phyloP scores from a whole-genome alignment of 2,797 vertebrate genomes.

The Dicrostonyx torquatus region DNA sequence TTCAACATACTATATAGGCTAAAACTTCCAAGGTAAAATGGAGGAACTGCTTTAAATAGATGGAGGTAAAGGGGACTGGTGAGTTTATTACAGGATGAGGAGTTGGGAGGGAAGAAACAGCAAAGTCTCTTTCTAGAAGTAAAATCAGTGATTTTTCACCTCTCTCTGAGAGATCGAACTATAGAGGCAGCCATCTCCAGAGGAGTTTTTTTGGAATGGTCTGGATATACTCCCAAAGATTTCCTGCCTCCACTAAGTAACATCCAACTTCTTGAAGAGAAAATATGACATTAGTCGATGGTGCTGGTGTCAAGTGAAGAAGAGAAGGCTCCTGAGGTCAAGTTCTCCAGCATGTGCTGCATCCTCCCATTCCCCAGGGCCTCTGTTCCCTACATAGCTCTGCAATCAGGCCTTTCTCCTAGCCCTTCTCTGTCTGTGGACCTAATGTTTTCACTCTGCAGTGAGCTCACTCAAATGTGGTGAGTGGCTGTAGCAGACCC shows the following conservation, averaged over 20 bases:
- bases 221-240: constrained; percentile 5
- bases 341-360: background rate
- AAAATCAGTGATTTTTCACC: constrained; percentile 8
- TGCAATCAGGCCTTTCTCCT: background rate
- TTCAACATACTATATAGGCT: constrained; percentile 8
- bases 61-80: background rate
- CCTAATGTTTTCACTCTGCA: background rate
- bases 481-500: background rate
- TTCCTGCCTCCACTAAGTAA: background rate
- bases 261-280: background rate
- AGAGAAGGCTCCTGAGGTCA: background rate
- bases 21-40: constrained; percentile 29
- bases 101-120: background rate
- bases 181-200: background rate
- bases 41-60: background rate
- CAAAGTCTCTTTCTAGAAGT: background rate
- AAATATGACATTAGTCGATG: background rate
- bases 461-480: background rate
- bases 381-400: too few species aligned
- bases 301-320: background rate
- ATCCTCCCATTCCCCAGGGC: background rate
- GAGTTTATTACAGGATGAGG: background rate
- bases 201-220: constrained; percentile 20
- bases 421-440: background rate
- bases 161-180: background rate